Base-by-base conservation (phyloP, 92 coral and sea anemone genomes). In the Scolanthus callimorphus region DNA sequence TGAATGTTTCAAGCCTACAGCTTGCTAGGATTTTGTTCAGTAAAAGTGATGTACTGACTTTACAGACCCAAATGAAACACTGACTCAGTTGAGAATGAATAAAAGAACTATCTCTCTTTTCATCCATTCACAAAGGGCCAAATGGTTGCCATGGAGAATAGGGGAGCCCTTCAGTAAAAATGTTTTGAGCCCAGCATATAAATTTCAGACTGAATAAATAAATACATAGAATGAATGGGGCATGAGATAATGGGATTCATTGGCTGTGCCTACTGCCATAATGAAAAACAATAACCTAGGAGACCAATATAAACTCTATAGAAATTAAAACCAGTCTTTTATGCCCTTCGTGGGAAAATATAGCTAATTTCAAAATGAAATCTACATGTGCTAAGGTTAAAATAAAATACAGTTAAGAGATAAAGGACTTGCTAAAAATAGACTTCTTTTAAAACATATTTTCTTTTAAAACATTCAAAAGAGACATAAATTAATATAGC, bases 201-300 rank as follows among this genome's bases (percentile, higher is more conserved):
- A 76, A 82, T 56, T 50, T 65, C 55, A 72, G 58, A 73, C 75
- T 82, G 59, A 52, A 77, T 63, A 76, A 82, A 82, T 82, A 75
- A 68, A 82, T 65, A 76, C 21, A 17, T 4, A 54, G 64, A 78
- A 78, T 78, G 57, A n/a, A n/a, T n/a, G n/a, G n/a, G n/a, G n/a
- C n/a, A n/a, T n/a, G n/a, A n/a, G n/a, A n/a, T n/a, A n/a, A n/a
- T n/a, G n/a, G n/a, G 39, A 87, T 87, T 84, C 96, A 73, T 15
- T 55, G 60, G 73, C 82, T 62, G 65, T 71, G 78, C 83, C 90
- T 67, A 78, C 90, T 64, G 57, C 23, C 21, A 19, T 27, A 52
- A 45, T 72, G n/a, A n/a, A 63, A 78, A 82, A 87, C 90, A 87
- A 87, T 87, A 82, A 81, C 96, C 78, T 63, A 58, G 73, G 86